A percentile compares a stretch with the other conserved stretches of the same genome.
Evolutionary conservation across 2,888 invertebrate genomes (phyloP).

Genomic region (Nemurella pictetii): DNA sequence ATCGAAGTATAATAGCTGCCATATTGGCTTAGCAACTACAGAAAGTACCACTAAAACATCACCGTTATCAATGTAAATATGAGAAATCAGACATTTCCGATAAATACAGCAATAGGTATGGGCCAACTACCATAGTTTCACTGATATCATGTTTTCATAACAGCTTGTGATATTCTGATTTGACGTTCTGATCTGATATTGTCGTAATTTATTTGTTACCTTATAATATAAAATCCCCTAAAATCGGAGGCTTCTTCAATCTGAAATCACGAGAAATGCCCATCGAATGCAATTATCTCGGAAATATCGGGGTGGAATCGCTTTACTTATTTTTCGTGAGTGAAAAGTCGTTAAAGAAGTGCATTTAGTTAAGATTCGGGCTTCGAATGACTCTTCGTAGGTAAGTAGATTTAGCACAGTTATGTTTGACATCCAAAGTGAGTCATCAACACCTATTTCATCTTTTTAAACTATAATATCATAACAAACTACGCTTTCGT

Average conservation of each 20-base stretch:
- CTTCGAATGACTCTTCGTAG: background rate
- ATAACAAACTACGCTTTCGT: background rate
- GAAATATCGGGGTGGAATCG: background rate
- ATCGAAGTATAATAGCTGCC: background rate
- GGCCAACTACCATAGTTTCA: background rate
- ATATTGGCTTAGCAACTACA: background rate
- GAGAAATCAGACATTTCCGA: too few relatives aligned
- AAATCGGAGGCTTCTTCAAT: background rate
- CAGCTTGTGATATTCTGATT: background rate
- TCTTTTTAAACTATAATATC: constrained; percentile 8
- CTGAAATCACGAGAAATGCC: background rate
- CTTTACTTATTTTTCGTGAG: background rate
- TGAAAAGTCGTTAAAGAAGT: background rate
- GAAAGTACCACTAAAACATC: background rate
- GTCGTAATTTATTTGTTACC: background rate
- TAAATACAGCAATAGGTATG: background rate
- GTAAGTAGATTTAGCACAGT: background rate
- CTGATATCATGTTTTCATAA: background rate
- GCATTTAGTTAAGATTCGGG: background rate
- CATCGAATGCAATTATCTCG: background rate
- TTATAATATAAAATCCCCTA: background rate
- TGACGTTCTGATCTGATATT: background rate
- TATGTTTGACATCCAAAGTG: background rate
- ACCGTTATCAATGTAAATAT: background rate
- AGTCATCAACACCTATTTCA: background rate